Percentiles rank a stretch among this genome's conserved stretches.
These are phyloP conservation scores for Xestoiulus laeticollis DNA, from an alignment of 2,888 invertebrate species.

Conservation along the genomic window DNA sequence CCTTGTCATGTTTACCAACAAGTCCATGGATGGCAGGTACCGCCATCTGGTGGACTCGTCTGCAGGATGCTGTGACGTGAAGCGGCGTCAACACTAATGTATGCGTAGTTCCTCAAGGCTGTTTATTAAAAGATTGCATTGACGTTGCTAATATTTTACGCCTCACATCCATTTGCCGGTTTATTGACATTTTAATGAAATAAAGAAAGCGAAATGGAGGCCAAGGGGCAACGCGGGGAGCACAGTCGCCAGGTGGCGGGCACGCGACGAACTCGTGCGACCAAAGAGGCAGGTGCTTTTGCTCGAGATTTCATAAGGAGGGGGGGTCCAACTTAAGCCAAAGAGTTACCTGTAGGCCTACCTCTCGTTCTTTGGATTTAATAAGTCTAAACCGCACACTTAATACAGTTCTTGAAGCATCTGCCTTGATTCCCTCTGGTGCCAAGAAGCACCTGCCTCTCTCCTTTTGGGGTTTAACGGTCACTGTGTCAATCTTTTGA, in stretches of 20 bases:
- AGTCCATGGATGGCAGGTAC: too few species aligned
- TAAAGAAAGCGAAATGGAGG: background rate
- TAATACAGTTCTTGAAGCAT: background rate
- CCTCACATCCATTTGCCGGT: background rate
- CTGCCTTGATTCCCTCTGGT: background rate
- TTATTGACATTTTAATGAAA: slow-evolving; percentile 19
- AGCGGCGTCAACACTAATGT: too few species aligned
- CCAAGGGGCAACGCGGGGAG: background rate
- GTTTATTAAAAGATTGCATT: background rate
- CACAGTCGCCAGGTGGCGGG: slow-evolving; percentile 11
- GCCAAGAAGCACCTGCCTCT: background rate
- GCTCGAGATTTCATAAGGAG: background rate
- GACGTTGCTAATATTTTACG: background rate
- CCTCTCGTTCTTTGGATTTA: background rate
- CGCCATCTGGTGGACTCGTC: background rate
- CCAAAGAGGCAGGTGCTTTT: background rate
- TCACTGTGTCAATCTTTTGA: background rate
- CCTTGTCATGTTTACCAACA: too few species aligned
- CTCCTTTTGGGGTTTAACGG: background rate
- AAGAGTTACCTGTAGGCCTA: background rate
- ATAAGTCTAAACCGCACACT: slow-evolving; percentile 26
- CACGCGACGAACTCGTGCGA: background rate
- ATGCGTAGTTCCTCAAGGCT: background rate
- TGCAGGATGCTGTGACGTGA: background rate
- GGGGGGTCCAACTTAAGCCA: background rate